Evolutionary conservation across 2,888 invertebrate species (phyloP), one percentile per base, ranked within the genome.

Genomic region (Tenthredo livida): DNA sequence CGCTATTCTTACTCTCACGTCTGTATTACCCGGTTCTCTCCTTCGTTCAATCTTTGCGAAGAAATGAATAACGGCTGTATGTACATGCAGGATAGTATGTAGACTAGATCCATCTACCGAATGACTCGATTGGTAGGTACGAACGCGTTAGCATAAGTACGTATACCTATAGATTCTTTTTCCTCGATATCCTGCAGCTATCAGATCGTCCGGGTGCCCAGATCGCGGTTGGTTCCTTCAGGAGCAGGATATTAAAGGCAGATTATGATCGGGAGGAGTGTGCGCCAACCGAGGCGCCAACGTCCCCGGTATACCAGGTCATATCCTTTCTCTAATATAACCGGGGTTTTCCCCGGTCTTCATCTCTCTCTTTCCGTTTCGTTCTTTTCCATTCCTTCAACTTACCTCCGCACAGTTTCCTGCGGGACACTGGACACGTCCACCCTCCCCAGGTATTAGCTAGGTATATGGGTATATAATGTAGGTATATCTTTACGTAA

Each of bases 181-280:
- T 15, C 33, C 17, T 77, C 50, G 77, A 47, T 40, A 25, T 25
- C 25, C 29, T 17, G 1, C 1, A 67, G 33, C 77, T 50, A 77
- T 77, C 72, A 77, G 77, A 77, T 77, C n/a, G 33, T 67, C n/a
- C 12, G 21, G 61, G n/a, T 25, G n/a, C n/a, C 40, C 80, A 21
- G 80, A 61, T 80, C 80, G 80, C 61, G 80, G 80, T 25, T 40
- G 40, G 80, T 61, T 80, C 61, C 50, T 80, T 87, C 88, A 88
- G 87, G 87, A 85, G 87, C 90, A 90, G 90, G 90, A 90, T 90
- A 90, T 90, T 90, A 90, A 90, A 89, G 88, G 87, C 87, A 89
- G 90, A 90, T 90, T 90, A 89, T 86, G 87, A 89, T 89, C 89
- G 70, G 84, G 50, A 33, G 50, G 70, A 72, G 29, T n/a, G 29